phyloP scores from a whole-genome alignment of 2,888 invertebrate genomes.

The Drosophila anceps region DNA sequence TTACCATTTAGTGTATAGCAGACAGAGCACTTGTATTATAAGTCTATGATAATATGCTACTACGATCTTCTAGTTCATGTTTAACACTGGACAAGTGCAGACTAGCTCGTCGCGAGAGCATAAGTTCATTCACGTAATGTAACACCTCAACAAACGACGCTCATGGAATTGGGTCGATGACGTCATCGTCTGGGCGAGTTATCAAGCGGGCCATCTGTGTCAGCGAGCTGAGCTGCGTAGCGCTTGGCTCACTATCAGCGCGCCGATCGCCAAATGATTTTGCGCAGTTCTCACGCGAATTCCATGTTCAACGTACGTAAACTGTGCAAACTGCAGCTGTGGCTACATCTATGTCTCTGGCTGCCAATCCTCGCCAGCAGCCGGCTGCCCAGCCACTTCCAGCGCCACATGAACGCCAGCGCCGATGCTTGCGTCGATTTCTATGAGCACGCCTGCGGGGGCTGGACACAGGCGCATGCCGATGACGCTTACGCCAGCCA shows the following conservation, averaged over 20 bases:
- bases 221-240: background rate
- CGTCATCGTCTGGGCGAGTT: constrained; percentile 10
- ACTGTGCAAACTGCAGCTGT: constrained; percentile 24
- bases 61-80: background rate
- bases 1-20: no score
- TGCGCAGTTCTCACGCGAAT: constrained; percentile 34
- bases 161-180: constrained; percentile 16
- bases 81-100: background rate
- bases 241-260: constrained; percentile 9
- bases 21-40: no score
- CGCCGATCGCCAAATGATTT: constrained; percentile 22
- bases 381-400: constrained; percentile 22
- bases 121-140: background rate
- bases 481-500: constrained; percentile 25
- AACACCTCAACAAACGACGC: background rate
- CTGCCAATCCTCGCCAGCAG: constrained; percentile 6
- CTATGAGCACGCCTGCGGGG: constrained; percentile 60
- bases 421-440: constrained; percentile 50
- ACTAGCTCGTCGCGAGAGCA: background rate
- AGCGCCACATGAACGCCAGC: constrained; percentile 18
- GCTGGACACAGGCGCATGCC: constrained; percentile 36
- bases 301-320: constrained; percentile 11
- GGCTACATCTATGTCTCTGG: background rate
- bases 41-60: no score
- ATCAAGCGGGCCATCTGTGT: constrained; percentile 17